These are phyloP conservation scores for Lepus townsendii DNA, from an alignment of 2,797 vertebrate genomes.

Conservation along the genomic window DNA sequence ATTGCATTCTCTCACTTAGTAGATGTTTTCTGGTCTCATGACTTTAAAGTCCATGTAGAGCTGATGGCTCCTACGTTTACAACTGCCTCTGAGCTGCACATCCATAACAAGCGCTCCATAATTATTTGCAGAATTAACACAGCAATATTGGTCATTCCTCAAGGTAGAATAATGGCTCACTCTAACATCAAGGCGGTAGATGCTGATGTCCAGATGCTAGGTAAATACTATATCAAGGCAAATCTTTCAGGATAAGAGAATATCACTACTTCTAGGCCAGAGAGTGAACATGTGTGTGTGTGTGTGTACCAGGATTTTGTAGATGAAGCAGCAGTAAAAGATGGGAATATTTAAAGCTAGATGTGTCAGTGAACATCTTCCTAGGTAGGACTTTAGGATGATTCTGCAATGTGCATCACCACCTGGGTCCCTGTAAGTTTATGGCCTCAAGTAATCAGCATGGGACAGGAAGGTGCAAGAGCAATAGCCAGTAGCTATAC, in stretches of 20 bases:
- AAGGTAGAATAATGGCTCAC: not conserved
- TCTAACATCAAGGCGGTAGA: not conserved
- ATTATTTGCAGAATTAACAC: not conserved
- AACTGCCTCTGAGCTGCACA: not conserved
- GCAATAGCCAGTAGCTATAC: not conserved
- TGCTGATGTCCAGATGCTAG: not conserved
- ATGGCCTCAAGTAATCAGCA: not conserved
- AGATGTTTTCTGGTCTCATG: not conserved
- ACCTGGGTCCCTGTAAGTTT: not conserved
- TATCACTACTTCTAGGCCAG: not conserved
- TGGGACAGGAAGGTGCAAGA: not conserved
- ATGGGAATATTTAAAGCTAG: not conserved
- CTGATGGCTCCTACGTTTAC: not conserved
- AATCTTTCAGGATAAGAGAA: not conserved
- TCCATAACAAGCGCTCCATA: not conserved
- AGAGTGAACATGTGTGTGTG: not conserved
- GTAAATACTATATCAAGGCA: fast-evolving
- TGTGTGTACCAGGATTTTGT: too few relatives aligned
- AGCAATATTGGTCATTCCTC: not conserved
- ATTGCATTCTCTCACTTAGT: not conserved
- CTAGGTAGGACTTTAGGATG: not conserved
- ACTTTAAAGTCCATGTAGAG: not conserved
- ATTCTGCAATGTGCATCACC: not conserved
- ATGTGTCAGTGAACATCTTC: not conserved
- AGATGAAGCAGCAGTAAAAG: not conserved